These are phyloP conservation scores for Aphaenogaster floridana DNA, from an alignment of 1,140 invertebrate genomes.

Conservation along the genomic window DNA sequence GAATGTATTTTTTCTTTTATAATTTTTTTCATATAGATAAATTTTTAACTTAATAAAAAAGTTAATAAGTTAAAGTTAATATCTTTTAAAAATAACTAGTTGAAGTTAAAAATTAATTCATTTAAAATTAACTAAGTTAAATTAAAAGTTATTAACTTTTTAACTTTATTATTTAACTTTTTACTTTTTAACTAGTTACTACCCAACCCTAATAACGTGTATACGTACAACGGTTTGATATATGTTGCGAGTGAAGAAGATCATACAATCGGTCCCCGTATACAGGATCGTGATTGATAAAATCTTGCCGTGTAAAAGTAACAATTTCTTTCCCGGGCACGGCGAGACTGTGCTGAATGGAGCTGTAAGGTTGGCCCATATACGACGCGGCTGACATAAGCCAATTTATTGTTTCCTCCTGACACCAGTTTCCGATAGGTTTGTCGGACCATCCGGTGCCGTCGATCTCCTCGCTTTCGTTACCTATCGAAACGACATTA, in stretches of 20 bases:
- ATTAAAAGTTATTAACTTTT: too few relatives aligned
- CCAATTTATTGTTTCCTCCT: constrained; percentile 88
- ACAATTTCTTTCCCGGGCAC: constrained; percentile 86
- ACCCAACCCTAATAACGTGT: too few relatives aligned
- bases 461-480: constrained; percentile 78
- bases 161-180: too few relatives aligned
- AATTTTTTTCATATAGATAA: too few relatives aligned
- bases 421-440: constrained; percentile 86
- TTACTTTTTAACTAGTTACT: too few relatives aligned
- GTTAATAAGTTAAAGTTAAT: too few relatives aligned
- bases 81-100: too few relatives aligned
- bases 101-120: too few relatives aligned
- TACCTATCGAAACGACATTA: constrained; percentile 68
- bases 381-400: constrained; percentile 85
- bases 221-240: constrained; percentile 80
- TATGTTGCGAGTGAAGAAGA: constrained; percentile 85
- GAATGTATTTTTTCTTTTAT: too few relatives aligned
- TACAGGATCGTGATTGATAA: constrained; percentile 84
- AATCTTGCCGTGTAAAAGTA: constrained; percentile 85
- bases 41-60: too few relatives aligned
- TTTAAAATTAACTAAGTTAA: too few relatives aligned
- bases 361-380: constrained; percentile 84
- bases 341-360: constrained; percentile 85
- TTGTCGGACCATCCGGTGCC: constrained; percentile 87
- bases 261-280: constrained; percentile 86